Conservation (phyloP, 2,888 invertebrate species). For the Neuroscelio doddi region DNA sequence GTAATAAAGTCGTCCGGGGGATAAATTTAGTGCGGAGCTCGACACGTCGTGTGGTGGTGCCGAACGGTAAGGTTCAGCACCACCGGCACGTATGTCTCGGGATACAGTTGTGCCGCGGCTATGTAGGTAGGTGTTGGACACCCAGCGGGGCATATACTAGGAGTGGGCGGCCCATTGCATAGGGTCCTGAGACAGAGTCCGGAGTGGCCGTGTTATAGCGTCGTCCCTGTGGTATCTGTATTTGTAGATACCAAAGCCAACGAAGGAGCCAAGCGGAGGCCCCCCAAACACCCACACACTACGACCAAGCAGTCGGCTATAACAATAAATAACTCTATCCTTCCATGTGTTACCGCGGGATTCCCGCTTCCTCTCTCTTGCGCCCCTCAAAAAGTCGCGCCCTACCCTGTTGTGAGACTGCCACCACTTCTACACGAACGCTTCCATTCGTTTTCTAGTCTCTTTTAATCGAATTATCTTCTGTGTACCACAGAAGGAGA, state of each 20-base stretch:
- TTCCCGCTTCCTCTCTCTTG: conserved; percentile 62
- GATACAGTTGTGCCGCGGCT: conserved; percentile 60
- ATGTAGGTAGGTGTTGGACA: conserved; percentile 71
- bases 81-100: conserved; percentile 39
- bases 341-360: conserved; percentile 67
- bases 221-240: conserved; percentile 53
- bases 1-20: conserved; percentile 68
- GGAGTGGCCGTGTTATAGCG: conserved; percentile 57
- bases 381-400: conserved; percentile 45
- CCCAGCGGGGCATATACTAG: conserved; percentile 66
- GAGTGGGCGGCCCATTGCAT: conserved; percentile 66
- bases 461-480: conserved; percentile 59
- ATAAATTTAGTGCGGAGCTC: conserved; percentile 66
- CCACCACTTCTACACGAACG: conserved; percentile 24
- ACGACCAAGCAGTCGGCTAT: conserved; percentile 63
- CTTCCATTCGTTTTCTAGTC: conserved; percentile 17
- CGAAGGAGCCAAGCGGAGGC: conserved; percentile 56
- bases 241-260: conserved; percentile 47
- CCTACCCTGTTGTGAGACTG: conserved; percentile 23
- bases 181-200: conserved; percentile 61
- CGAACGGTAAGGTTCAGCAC: conserved; percentile 50
- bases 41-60: conserved; percentile 45
- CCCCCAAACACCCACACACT: conserved; percentile 65
- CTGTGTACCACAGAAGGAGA: conserved; percentile 44
- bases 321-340: conserved; percentile 71